phyloP scores from a whole-genome alignment of 1,140 invertebrate species.

The Brachionus sp. region DNA sequence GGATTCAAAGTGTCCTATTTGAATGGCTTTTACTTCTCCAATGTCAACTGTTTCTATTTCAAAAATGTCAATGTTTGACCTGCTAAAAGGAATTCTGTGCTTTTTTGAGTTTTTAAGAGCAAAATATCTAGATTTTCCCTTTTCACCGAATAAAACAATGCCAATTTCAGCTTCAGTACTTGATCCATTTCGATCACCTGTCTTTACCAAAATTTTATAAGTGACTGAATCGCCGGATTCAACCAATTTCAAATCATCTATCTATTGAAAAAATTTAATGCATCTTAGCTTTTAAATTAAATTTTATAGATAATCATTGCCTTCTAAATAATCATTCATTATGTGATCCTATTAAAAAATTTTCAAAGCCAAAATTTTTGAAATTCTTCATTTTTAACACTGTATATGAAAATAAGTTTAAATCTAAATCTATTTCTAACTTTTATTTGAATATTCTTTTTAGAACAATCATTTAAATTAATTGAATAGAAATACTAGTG shows the following conservation, averaged over 20 bases:
- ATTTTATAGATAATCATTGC: too few species aligned
- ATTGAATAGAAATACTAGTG: too few species aligned
- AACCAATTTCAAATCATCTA: not conserved
- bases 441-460: too few species aligned
- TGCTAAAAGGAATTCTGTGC: slow-evolving; percentile 13
- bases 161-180: slow-evolving; percentile 35
- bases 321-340: too few species aligned
- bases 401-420: not conserved
- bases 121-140: not conserved
- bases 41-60: slow-evolving; percentile 41
- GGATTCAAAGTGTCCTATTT: slow-evolving; percentile 30
- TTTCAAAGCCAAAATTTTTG: too few species aligned
- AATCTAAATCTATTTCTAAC: not conserved
- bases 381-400: too few species aligned
- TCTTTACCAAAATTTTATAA: slow-evolving; percentile 27
- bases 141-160: slow-evolving; percentile 19
- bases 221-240: not conserved
- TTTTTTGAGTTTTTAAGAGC: not conserved
- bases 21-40: slow-evolving; percentile 23
- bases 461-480: too few species aligned
- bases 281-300: too few species aligned
- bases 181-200: slow-evolving; percentile 31
- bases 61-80: slow-evolving; percentile 7
- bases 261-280: too few species aligned
- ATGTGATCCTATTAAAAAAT: too few species aligned